Evolutionary conservation across 2,797 vertebrate species (phyloP).

Genomic region (Tapera naevia): DNA sequence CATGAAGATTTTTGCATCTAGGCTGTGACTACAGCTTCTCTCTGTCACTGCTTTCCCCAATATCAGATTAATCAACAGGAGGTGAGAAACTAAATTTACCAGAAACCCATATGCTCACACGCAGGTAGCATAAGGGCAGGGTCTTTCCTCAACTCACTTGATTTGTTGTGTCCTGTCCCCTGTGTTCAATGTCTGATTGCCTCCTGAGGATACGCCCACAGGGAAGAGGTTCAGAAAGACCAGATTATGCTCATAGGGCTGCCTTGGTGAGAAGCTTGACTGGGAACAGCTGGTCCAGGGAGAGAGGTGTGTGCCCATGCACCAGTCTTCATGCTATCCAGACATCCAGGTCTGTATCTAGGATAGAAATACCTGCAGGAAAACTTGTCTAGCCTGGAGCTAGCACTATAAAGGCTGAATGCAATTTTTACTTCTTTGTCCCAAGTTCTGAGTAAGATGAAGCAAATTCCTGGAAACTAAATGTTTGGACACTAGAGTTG

Average conservation of each 20-base stretch:
- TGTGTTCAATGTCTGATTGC: neutral
- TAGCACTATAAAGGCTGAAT: conserved; percentile 9
- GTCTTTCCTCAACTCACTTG: neutral
- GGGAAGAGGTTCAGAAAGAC: neutral
- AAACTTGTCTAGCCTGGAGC: neutral
- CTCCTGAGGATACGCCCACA: neutral
- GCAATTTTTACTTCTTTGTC: conserved; percentile 59
- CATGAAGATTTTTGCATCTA: neutral
- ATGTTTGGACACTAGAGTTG: conserved; percentile 43
- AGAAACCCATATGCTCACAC: neutral
- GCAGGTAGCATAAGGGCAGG: neutral
- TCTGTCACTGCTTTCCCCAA: neutral
- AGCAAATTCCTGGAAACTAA: conserved; percentile 68
- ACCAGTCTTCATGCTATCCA: neutral
- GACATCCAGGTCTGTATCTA: neutral
- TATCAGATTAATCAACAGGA: neutral
- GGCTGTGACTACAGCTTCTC: neutral
- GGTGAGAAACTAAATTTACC: neutral
- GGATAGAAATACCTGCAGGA: neutral
- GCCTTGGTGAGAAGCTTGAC: neutral
- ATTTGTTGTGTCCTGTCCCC: neutral
- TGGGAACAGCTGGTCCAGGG: neutral
- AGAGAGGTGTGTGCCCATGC: neutral
- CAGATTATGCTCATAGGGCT: neutral
- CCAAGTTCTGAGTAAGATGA: conserved; percentile 56